Evolutionary conservation across 1,140 invertebrate genomes (phyloP).

Genomic region (Euura saliciscinereae): DNA sequence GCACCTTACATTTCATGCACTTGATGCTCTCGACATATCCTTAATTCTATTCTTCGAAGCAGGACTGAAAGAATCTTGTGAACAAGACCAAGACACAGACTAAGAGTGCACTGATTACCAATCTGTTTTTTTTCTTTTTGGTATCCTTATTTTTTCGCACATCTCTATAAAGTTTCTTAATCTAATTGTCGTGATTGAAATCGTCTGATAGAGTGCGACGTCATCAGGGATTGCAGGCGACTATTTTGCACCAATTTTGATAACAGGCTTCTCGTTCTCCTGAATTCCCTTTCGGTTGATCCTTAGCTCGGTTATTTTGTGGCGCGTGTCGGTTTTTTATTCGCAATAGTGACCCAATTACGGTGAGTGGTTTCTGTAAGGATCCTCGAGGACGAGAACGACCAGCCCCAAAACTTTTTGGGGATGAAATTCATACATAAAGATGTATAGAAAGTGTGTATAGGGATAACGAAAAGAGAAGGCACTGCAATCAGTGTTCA

Average conservation of each 20-base stretch:
- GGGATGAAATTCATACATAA: neutral
- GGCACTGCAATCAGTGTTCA: neutral
- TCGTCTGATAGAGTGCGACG: neutral
- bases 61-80: too few species aligned
- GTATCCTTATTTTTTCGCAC: too few species aligned
- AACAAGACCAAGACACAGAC: too few species aligned
- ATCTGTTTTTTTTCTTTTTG: neutral
- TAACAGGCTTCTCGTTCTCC: too few species aligned
- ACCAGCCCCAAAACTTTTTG: neutral
- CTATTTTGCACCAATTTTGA: neutral
- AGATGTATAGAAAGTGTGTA: neutral
- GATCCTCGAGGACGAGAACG: neutral
- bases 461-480: neutral
- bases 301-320: neutral
- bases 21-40: too few species aligned
- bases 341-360: slow-evolving; percentile 5
- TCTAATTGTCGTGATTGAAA: neutral
- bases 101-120: too few species aligned
- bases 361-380: neutral
- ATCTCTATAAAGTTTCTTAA: too few species aligned
- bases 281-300: too few species aligned
- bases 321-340: neutral
- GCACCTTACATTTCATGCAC: too few species aligned
- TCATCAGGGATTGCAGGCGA: neutral
- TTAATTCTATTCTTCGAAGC: too few species aligned